Percentiles rank a stretch among this genome's conserved stretches.
Evolutionary conservation across 2,797 vertebrate species (phyloP).

Genomic region (Cygnus olor): DNA sequence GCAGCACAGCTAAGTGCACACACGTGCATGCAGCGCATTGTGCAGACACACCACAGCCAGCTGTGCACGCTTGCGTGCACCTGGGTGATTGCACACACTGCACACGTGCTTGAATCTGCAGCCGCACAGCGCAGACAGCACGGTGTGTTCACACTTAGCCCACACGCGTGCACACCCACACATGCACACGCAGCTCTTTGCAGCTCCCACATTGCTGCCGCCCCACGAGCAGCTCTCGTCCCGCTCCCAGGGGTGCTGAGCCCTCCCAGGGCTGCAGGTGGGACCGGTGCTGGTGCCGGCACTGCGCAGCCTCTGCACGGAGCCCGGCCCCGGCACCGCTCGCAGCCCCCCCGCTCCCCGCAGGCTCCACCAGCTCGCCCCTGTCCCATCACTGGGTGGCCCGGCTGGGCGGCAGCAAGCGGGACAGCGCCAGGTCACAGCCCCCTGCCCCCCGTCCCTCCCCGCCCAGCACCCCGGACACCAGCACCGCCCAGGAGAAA

Average conservation of each 20-base stretch:
- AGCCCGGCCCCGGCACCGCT: neutral
- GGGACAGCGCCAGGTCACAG: conserved; percentile 78
- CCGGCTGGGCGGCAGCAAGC: conserved; percentile 80
- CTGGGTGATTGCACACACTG: too few relatives aligned
- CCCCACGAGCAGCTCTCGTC: neutral
- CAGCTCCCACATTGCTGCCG: neutral
- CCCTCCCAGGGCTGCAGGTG: neutral
- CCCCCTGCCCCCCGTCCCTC: conserved; percentile 77
- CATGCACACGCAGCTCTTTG: neutral
- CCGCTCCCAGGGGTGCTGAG: neutral
- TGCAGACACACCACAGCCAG: neutral
- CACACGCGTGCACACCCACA: accelerated
- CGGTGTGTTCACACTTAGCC: neutral
- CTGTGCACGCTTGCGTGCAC: accelerated
- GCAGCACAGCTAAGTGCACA: too few relatives aligned
- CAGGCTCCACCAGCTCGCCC: conserved; percentile 88
- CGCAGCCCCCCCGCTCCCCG: neutral
- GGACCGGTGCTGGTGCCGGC: too few relatives aligned
- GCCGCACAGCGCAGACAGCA: accelerated
- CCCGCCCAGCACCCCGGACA: conserved; percentile 70
- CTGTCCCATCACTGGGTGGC: conserved; percentile 90
- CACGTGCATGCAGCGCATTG: neutral
- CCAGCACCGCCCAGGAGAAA: conserved; percentile 72
- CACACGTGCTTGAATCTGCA: neutral
- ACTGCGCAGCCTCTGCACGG: too few relatives aligned